phyloP scores from a whole-genome alignment of 2,113 vertebrate genomes.

The Microcebus jonahi region DNA sequence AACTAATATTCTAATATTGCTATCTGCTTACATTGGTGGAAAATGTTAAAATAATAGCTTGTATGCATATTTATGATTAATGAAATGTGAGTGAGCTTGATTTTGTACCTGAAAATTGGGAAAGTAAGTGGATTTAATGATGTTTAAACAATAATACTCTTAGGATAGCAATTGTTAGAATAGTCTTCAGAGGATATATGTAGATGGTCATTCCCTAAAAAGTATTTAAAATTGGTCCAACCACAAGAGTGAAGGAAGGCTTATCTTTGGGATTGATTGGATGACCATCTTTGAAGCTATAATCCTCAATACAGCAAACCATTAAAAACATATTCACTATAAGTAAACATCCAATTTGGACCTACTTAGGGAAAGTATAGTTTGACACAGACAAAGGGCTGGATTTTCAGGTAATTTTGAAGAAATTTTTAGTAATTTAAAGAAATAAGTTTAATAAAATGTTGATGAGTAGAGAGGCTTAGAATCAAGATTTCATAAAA shows the following conservation, averaged over 20 bases:
- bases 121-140: neutral
- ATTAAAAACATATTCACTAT: neutral
- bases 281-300: neutral
- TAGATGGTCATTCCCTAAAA: neutral
- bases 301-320: neutral
- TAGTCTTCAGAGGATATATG: neutral
- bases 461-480: neutral
- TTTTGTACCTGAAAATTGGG: conserved; percentile 4
- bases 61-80: neutral
- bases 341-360: neutral
- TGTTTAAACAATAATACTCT: neutral
- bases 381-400: conserved; percentile 42
- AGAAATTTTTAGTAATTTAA: conserved; percentile 10
- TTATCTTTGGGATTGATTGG: neutral
- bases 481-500: conserved; percentile 34
- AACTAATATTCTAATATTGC: conserved; percentile 24
- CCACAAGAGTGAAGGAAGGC: neutral
- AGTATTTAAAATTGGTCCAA: conserved; percentile 6
- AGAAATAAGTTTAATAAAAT: neutral
- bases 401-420: neutral
- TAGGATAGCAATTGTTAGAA: neutral
- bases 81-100: neutral
- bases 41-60: neutral
- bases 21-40: neutral
- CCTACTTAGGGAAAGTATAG: neutral